Percentiles rank a stretch among this genome's conserved stretches.
Evolutionary conservation across 2,797 vertebrate genomes (phyloP).

Genomic region (Lutjanus campechanus): DNA sequence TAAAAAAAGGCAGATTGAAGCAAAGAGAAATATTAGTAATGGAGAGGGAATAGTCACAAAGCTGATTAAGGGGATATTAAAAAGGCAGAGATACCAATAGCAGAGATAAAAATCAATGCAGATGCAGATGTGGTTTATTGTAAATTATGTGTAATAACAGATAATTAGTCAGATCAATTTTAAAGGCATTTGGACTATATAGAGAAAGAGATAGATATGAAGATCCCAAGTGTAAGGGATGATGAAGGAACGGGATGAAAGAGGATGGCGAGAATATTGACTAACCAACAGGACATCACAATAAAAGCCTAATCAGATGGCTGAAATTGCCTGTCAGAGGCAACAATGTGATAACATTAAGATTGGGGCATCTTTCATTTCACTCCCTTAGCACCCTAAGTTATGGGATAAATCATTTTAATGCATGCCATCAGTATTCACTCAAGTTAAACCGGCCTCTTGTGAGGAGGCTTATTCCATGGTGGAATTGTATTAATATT

Average conservation of each 20-base stretch:
- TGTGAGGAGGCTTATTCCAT: constrained; percentile 49
- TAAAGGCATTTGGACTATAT: constrained; percentile 1
- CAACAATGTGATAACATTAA: constrained; percentile 56
- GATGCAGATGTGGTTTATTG: constrained; percentile 5
- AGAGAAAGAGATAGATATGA: neutral
- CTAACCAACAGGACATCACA: constrained; percentile 50
- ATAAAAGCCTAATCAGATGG: constrained; percentile 66
- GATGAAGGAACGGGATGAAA: constrained; percentile 30
- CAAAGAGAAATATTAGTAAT: neutral
- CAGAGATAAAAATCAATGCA: constrained; percentile 1
- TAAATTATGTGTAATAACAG: constrained; percentile 19
- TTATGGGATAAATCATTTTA: constrained; percentile 66
- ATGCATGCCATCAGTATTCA: constrained; percentile 67
- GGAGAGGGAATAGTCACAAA: constrained; percentile 1
- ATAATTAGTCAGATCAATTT: constrained; percentile 32
- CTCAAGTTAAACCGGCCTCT: constrained; percentile 63
- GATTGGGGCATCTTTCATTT: constrained; percentile 61
- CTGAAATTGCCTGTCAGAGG: constrained; percentile 63
- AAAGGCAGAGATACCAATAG: constrained; percentile 1
- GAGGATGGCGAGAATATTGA: constrained; percentile 39
- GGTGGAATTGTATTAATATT: constrained; percentile 73
- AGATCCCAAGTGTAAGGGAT: constrained; percentile 17
- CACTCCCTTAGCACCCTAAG: constrained; percentile 42
- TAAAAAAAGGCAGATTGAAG: neutral
- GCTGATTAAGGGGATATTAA: constrained; percentile 12